Evolutionary conservation across 1,140 invertebrate genomes (phyloP), one percentile per base, ranked within the genome.

Genomic region (Anadara kagoshimensis): DNA sequence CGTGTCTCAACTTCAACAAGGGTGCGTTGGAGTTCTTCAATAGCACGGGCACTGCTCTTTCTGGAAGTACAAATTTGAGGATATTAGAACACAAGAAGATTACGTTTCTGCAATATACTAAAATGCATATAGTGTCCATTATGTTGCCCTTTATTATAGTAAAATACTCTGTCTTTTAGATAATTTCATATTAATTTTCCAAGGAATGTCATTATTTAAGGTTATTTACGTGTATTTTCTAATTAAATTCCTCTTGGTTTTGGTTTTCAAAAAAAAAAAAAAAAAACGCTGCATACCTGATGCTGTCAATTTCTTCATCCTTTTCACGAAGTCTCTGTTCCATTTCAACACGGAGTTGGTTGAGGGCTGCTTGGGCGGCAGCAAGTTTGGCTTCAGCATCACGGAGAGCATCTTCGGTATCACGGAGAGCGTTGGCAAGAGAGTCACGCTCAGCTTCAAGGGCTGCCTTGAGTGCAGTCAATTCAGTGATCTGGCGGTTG

Each of bases 271-370:
- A 36, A 36, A 36, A 3, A 3, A 36, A 7, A 36, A 36, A 36
- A 3, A 3, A 36, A 3, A 1, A 20, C n/a, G 24, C 7, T 47
- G 45, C 57, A 22, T 73, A 87, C 85, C 84, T 87, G 79, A 87
- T 84, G 75, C 80, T 83, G 62, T 90, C 89, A 36, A 90, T 82
- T 77, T 90, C 89, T 59, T 89, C 88, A 53, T 90, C 89, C 83
- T 90, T 90, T 72, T 89, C 89, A 56, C 87, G 75, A 41, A 90
- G 87, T 75, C 88, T 83, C 69, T 82, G 82, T 80, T 89, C 88
- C 84, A 90, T 86, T 69, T 90, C 89, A 53, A 77, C 73, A 36
- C 83, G 77, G 64, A 90, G 85, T 65, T 85, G 81, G 75, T 79
- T 79, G 26, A 90, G 86, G 62, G 89, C 87, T 56, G 79, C 80